Conservation (phyloP, 1,140 invertebrate genomes). For the Drosophila nannoptera region DNA sequence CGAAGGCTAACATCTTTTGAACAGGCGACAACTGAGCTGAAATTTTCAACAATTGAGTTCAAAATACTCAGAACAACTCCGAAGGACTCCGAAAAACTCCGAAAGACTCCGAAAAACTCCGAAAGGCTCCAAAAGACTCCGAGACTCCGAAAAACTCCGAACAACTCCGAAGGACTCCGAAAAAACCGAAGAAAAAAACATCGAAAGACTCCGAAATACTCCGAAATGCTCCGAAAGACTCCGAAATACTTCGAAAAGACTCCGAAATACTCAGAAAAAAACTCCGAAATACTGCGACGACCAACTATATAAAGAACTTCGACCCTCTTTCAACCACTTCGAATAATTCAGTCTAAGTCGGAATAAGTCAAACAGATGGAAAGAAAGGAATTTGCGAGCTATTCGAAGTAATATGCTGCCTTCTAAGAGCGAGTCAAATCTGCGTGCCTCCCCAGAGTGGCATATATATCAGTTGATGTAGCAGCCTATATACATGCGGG, state of each 20-base stretch:
- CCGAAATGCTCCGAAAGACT: too few relatives aligned
- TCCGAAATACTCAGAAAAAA: neutral
- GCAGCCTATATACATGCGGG: neutral
- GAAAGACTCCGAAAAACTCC: neutral
- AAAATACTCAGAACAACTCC: neutral
- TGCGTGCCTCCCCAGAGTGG: neutral
- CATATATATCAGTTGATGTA: neutral
- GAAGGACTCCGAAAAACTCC: neutral
- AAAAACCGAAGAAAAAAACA: too few relatives aligned
- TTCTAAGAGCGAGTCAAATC: too few relatives aligned
- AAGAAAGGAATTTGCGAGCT: too few relatives aligned
- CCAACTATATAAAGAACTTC: neutral
- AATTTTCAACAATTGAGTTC: neutral
- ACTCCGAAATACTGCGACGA: neutral
- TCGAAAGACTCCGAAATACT: too few relatives aligned
- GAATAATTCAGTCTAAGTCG: too few relatives aligned
- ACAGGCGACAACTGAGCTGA: constrained; percentile 30
- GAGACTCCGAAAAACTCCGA: neutral
- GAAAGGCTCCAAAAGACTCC: too few relatives aligned
- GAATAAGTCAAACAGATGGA: too few relatives aligned
- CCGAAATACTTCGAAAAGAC: neutral
- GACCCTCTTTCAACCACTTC: neutral
- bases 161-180: too few relatives aligned
- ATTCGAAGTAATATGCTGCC: too few relatives aligned
- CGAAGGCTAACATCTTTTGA: constrained; percentile 17